Conservation (phyloP, 2,888 invertebrate species). For the Sarcophaga caerulescens region DNA sequence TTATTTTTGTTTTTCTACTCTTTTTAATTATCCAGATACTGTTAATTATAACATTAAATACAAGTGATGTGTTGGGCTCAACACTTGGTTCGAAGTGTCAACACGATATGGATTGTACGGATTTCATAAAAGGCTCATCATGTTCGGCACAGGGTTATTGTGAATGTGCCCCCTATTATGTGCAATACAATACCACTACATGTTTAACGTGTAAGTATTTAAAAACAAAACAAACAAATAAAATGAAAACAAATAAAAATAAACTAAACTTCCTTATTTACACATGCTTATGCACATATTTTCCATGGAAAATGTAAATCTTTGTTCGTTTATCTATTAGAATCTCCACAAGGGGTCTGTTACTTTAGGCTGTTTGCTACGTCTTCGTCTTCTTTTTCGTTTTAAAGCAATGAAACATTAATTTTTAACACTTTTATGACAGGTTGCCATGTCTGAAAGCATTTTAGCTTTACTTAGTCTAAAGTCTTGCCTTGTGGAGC, state of each 20-base stretch:
- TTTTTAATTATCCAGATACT: constrained; percentile 61
- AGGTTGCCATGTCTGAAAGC: constrained; percentile 46
- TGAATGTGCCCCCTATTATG: constrained; percentile 91
- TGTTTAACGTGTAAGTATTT: constrained; percentile 91
- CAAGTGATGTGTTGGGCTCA: constrained; percentile 52
- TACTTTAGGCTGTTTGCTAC: too few species aligned
- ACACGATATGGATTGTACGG: constrained; percentile 82
- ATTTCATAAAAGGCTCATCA: constrained; percentile 81
- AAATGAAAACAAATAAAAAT: background rate
- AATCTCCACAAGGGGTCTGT: background rate
- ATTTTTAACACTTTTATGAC: constrained; percentile 66
- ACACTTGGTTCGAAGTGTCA: constrained; percentile 79
- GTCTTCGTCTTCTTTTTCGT: background rate
- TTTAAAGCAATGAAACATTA: constrained; percentile 16
- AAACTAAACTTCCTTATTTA: background rate
- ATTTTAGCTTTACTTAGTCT: background rate
- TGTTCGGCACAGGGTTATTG: constrained; percentile 85
- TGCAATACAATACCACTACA: constrained; percentile 88
- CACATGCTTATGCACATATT: background rate
- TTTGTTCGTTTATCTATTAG: background rate
- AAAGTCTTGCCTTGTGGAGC: background rate
- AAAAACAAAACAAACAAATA: background rate
- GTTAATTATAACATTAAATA: constrained; percentile 64
- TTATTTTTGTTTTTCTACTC: background rate
- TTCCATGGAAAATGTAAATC: constrained; percentile 5